Evolutionary conservation across 2,797 vertebrate genomes (phyloP).

Genomic region (Pseudocheirus occidentalis): DNA sequence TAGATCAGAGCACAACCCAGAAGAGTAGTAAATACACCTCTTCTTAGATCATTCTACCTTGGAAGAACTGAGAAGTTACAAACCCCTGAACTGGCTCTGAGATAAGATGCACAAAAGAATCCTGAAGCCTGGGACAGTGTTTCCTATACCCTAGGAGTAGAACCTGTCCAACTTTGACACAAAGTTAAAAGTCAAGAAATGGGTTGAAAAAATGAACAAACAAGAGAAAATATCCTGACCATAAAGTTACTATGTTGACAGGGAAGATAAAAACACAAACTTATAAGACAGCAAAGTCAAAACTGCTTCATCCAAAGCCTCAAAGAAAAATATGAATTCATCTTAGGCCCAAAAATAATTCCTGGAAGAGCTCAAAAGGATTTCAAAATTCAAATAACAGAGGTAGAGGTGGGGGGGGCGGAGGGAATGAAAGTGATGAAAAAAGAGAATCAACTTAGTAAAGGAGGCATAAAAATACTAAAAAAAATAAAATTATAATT

Average conservation of each 20-base stretch:
- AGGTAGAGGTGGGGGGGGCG: neutral
- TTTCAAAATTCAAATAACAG: neutral
- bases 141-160: neutral
- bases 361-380: neutral
- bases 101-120: neutral
- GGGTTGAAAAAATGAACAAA: neutral
- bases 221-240: neutral
- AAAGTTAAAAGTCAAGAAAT: neutral
- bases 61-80: neutral
- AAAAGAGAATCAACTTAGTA: no score
- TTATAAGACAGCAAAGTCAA: neutral
- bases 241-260: neutral
- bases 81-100: neutral
- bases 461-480: no score
- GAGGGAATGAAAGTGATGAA: neutral
- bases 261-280: neutral
- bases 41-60: neutral
- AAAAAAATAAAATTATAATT: no score
- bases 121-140: neutral
- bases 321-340: neutral
- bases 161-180: neutral
- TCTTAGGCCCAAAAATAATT: neutral
- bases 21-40: neutral
- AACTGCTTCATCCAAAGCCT: neutral
- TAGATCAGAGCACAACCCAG: neutral